Base-by-base conservation (phyloP, 2,113 vertebrate genomes). In the Vanacampus margaritifer region DNA sequence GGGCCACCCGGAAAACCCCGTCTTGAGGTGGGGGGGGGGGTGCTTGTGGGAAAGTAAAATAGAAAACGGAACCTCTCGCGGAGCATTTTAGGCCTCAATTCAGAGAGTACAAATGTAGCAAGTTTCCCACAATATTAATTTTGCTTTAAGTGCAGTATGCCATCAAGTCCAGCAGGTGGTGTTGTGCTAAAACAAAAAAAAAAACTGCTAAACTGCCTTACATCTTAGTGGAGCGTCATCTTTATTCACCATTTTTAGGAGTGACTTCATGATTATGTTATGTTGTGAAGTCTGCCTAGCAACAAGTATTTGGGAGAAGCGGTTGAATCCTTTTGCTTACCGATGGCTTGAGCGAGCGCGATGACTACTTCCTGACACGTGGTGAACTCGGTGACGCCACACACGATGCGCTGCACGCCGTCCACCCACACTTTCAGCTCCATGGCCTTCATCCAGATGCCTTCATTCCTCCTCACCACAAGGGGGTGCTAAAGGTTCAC, bases 401-500 rank as follows among this genome's bases (percentile, higher is more conserved):
- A 98, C 43, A 98, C 97, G 0, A 98, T 95, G 71, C 97, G 93
- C 89, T 98, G 97, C 54, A 97, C 95, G 84, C 96, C 97, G 45
- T 98, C 97, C 80, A 98, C 97, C 97, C 97, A 98, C 69, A 98
- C 97, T 89, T 98, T 98, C 72, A 98, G 94, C 90, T 98, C 97
- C 97, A 98, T 98, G 89, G 86, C 84, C 86, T 86, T 91, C 89
- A 91, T 86, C 79, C 85, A 85, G 76, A 79, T 73, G 76, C 81
- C 78, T 62, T 89, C 86, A 91, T 86, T 83, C 86, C 76, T 88
- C 78, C 78, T 73, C 73, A 79, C 75, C 84, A 74, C 79, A 60
- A 48, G 50, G 51, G 69, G 78, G 68, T 13, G 66, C 68, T 73
- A 73, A 21, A 14, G 23, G 26, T 36, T 74, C 69, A 73, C 24